These are phyloP conservation scores for Boleophthalmus pectinirostris DNA, from an alignment of 2,113 vertebrate species.

Conservation along the genomic window DNA sequence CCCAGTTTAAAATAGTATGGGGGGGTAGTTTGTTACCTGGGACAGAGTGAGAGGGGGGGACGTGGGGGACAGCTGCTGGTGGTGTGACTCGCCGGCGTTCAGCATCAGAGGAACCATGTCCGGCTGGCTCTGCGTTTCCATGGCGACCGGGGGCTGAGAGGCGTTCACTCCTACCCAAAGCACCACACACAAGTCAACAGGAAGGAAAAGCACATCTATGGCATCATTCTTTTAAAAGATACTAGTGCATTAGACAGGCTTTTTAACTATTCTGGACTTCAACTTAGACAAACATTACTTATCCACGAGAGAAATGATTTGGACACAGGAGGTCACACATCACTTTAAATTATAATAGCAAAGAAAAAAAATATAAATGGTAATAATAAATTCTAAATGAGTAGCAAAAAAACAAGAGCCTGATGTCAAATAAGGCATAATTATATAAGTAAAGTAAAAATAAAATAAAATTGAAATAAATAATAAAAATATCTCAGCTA, in stretches of 20 bases:
- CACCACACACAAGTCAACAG: conserved; percentile 23
- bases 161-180: conserved; percentile 78
- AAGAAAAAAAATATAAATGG: too few species aligned
- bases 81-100: conserved; percentile 79
- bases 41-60: conserved; percentile 86
- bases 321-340: too few species aligned
- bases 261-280: background rate
- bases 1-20: too few species aligned
- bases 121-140: conserved; percentile 80
- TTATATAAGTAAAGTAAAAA: too few species aligned
- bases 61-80: conserved; percentile 84
- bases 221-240: background rate
- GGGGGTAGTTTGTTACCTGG: conserved; percentile 75
- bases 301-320: too few species aligned
- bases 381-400: too few species aligned
- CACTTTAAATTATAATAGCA: too few species aligned
- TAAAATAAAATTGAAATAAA: too few species aligned
- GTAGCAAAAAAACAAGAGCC: too few species aligned
- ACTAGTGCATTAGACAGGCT: background rate
- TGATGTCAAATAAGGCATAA: too few species aligned
- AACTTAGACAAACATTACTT: too few species aligned
- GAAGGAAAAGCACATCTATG: conserved; percentile 13
- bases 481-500: too few species aligned
- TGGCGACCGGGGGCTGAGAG: conserved; percentile 73
- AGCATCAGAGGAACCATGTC: conserved; percentile 82